Conservation (phyloP, 2,797 vertebrate genomes). For the Poecilia velifera region DNA sequence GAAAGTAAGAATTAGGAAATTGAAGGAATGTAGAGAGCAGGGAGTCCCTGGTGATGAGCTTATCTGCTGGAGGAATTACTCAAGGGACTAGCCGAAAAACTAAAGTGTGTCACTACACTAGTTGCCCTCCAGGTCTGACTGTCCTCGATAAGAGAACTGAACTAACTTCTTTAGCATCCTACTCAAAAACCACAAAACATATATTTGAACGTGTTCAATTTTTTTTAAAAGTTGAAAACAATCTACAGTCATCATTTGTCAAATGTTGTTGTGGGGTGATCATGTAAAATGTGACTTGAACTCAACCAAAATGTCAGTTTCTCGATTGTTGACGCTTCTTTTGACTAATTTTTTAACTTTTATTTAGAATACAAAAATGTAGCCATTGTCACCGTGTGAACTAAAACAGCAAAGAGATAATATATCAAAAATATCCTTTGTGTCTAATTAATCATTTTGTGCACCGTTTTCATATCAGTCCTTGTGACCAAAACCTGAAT, state of each 20-base stretch:
- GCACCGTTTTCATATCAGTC: background rate
- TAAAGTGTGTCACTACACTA: slow-evolving; percentile 38
- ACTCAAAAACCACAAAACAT: background rate
- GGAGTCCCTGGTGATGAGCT: slow-evolving; percentile 17
- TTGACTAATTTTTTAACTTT: background rate
- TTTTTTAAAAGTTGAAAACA: background rate
- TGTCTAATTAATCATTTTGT: background rate
- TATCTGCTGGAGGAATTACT: slow-evolving; percentile 43
- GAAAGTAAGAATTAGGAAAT: background rate
- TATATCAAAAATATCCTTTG: background rate
- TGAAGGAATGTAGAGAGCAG: background rate
- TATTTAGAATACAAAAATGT: background rate
- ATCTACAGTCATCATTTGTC: background rate
- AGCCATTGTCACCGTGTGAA: background rate
- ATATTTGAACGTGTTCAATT: background rate
- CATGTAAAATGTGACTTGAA: background rate
- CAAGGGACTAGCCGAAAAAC: slow-evolving; percentile 24
- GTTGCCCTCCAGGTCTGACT: slow-evolving; percentile 45
- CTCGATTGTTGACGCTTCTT: background rate
- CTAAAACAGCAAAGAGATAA: background rate
- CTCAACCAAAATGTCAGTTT: background rate
- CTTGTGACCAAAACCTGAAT: slow-evolving; percentile 1
- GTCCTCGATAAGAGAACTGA: slow-evolving; percentile 37
- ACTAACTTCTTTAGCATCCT: background rate
- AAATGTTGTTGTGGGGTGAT: background rate